Evolutionary conservation across 2,113 vertebrate genomes (phyloP).

Genomic region (Gavia stellata): DNA sequence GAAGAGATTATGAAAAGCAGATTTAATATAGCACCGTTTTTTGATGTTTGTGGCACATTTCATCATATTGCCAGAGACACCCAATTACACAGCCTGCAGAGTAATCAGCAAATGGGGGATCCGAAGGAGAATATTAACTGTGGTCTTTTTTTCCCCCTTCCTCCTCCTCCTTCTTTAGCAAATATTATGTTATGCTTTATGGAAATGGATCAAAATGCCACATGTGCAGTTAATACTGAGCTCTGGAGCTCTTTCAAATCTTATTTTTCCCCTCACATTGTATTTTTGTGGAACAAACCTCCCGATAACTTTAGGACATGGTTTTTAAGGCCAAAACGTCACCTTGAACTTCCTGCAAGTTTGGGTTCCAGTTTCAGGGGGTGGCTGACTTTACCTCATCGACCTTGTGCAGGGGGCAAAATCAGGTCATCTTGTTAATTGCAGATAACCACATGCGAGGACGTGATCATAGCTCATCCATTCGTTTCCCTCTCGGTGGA

Average conservation of each 20-base stretch:
- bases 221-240: slow-evolving; percentile 52
- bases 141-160: neutral
- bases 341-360: slow-evolving; percentile 43
- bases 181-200: slow-evolving; percentile 65
- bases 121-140: slow-evolving; percentile 49
- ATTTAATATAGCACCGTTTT: slow-evolving; percentile 63
- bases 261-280: slow-evolving; percentile 51
- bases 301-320: neutral
- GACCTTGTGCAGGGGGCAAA: neutral
- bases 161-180: slow-evolving; percentile 50
- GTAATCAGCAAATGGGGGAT: slow-evolving; percentile 63
- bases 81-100: slow-evolving; percentile 66
- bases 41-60: slow-evolving; percentile 70
- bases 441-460: neutral
- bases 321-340: neutral
- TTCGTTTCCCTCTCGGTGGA: neutral
- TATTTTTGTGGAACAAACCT: slow-evolving; percentile 64
- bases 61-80: slow-evolving; percentile 59
- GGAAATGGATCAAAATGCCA: slow-evolving; percentile 62
- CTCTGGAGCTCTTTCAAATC: slow-evolving; percentile 55
- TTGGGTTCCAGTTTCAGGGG: neutral
- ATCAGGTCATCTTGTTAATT: neutral
- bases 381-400: neutral
- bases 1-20: slow-evolving; percentile 70
- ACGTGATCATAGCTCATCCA: rapidly evolving